Conservation (phyloP, 2,888 invertebrate species). For the Nephrotoma guestfalica region DNA sequence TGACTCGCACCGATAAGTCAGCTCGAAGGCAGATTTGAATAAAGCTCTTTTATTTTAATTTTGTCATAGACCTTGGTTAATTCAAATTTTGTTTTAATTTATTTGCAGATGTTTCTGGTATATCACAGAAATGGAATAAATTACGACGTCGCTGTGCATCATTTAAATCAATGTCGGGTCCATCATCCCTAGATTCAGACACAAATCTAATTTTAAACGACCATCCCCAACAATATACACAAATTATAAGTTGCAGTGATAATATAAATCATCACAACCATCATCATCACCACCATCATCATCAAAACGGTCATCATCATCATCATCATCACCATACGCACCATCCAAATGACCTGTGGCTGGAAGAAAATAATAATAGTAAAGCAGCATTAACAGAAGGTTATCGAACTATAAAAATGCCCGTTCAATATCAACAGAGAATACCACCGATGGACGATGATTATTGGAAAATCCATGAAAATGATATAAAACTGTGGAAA, state of each 20-base stretch:
- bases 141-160: conserved; percentile 53
- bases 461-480: conserved; percentile 11
- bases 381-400: not conserved
- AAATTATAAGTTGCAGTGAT: not conserved
- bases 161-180: conserved; percentile 33
- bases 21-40: too few relatives aligned
- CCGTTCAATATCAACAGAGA: not conserved
- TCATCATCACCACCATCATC: not conserved
- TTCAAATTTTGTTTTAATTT: not conserved
- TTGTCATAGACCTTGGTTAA: not conserved
- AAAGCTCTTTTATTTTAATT: too few relatives aligned
- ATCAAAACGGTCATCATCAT: not conserved
- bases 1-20: too few relatives aligned
- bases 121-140: conserved; percentile 61
- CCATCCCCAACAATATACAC: conserved; percentile 9
- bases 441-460: conserved; percentile 10
- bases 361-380: not conserved
- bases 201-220: conserved; percentile 11
- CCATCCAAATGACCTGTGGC: not conserved
- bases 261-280: not conserved
- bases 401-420: not conserved
- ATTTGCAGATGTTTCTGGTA: conserved; percentile 16
- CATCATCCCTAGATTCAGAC: conserved; percentile 34
- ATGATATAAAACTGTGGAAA: conserved; percentile 11
- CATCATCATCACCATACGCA: not conserved